Base-by-base conservation (phyloP, 2,888 invertebrate species). In the Melanostoma scalare region DNA sequence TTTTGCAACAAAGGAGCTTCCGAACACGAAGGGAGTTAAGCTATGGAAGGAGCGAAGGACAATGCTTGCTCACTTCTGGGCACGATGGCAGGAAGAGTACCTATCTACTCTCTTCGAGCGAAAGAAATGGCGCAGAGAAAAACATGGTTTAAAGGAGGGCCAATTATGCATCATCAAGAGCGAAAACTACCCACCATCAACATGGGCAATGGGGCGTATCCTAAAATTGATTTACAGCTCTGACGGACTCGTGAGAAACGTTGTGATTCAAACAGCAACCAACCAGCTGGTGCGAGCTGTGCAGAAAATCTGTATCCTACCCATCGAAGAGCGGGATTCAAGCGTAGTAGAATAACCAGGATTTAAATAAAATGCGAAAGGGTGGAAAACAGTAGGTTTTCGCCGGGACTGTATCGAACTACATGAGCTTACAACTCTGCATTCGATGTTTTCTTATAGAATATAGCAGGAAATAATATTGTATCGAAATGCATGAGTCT, bases 11-110 rank as follows among this genome's bases (percentile, higher is more conserved):
- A 42, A 42, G 40, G 58, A 58, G 5, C 1, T 58, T 4, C 42
- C 40, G 4, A 30, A 56, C 6, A 40, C 56, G 10, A 20, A 56
- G 6, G 56, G 56, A 2, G 2, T 40, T 30, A 36, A 20, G 4
- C 30, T 56, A 9, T 56, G 44, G 42, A 58, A 33, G 4, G 58
- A 40, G n/a, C 42, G 44, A 8, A 42, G 31, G 58, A n/a, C 3
- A 9, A 42, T 58, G 58, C 58, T 58, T n/a, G 44, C 31, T 3
- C 42, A 58, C 6, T 58, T 58, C 20, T 58, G 58, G 58, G n/a
- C n/a, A 5, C 40, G 58, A 30, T 58, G 58, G 44, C 9, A 42
- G 4, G 58, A 42, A 4, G 30, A 58, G 5, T 58, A 58, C 9
- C 2, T 44, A 3, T 9, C 42, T 2, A 58, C 42, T 42, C n/a